These are phyloP conservation scores for Megaceryle torquata DNA, from an alignment of 2,113 vertebrate species.

Conservation along the genomic window DNA sequence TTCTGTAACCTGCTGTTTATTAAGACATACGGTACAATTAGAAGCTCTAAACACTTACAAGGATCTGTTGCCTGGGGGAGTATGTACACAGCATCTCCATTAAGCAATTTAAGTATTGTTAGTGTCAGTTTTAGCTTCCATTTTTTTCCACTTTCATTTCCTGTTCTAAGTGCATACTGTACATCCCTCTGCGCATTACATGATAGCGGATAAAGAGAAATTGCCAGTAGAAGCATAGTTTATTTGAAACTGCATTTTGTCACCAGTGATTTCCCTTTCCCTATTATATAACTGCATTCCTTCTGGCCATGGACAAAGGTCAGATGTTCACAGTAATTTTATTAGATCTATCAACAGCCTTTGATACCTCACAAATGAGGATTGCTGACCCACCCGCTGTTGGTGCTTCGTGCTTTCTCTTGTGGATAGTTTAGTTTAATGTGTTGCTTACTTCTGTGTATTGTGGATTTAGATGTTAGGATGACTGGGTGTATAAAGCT, in stretches of 20 bases:
- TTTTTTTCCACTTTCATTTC: slow-evolving; percentile 55
- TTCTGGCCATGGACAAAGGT: slow-evolving; percentile 63
- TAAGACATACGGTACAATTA: slow-evolving; percentile 59
- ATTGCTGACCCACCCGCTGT: slow-evolving; percentile 1
- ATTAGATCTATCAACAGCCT: slow-evolving; percentile 54
- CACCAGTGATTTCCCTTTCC: slow-evolving; percentile 49
- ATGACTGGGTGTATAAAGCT: slow-evolving; percentile 23
- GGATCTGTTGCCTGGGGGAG: slow-evolving; percentile 46
- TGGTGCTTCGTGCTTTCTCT: slow-evolving; percentile 37
- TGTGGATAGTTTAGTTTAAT: slow-evolving; percentile 53
- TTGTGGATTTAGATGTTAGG: neutral
- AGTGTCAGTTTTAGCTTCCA: slow-evolving; percentile 46
- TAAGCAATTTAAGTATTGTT: slow-evolving; percentile 61
- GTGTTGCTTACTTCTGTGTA: slow-evolving; percentile 44
- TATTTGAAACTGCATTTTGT: slow-evolving; percentile 59
- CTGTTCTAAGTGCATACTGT: slow-evolving; percentile 32
- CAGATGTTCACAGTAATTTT: slow-evolving; percentile 61
- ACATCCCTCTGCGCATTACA: slow-evolving; percentile 40
- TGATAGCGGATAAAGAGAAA: slow-evolving; percentile 44
- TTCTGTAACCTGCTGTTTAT: slow-evolving; percentile 60
- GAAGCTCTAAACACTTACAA: slow-evolving; percentile 52
- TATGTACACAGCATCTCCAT: slow-evolving; percentile 57
- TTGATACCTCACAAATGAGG: slow-evolving; percentile 60
- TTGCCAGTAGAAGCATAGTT: slow-evolving; percentile 33
- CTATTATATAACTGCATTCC: slow-evolving; percentile 45